Conservation (phyloP, 1,140 invertebrate species). For the Doryteuthis pealeii region DNA sequence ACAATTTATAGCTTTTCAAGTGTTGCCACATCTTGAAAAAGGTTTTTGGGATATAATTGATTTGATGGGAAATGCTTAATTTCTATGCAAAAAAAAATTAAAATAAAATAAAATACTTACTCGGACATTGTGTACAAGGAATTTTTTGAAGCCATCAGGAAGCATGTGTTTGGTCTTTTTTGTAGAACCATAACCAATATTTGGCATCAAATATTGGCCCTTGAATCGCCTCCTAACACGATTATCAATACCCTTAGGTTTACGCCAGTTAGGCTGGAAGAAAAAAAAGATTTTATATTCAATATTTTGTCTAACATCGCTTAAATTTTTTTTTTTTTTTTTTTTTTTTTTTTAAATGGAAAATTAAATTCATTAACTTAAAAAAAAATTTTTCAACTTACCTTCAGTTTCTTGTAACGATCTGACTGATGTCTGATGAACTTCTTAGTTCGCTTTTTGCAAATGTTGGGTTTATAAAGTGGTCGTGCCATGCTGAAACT, state of each 20-base stretch:
- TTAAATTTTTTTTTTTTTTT: too few species aligned
- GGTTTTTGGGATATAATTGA: too few species aligned
- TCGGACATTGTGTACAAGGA: conserved; percentile 81
- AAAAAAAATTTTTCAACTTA: conserved; percentile 57
- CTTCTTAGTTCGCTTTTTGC: conserved; percentile 95
- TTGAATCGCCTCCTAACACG: conserved; percentile 97
- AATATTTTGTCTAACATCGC: too few species aligned
- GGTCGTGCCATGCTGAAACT: conserved; percentile 31
- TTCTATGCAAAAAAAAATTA: too few species aligned
- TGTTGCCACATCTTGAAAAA: too few species aligned
- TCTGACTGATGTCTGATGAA: conserved; percentile 97
- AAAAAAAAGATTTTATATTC: conserved; percentile 25
- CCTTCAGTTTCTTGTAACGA: conserved; percentile 92
- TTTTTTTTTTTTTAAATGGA: too few species aligned
- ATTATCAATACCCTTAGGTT: conserved; percentile 99
- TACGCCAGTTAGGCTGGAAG: conserved; percentile 80
- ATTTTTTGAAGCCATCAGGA: conserved; percentile 96
- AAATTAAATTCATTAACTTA: too few species aligned
- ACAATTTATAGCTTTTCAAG: too few species aligned
- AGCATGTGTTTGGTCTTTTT: conserved; percentile 94
- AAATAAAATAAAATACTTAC: conserved; percentile 65
- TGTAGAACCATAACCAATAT: conserved; percentile 97
- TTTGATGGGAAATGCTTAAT: too few species aligned
- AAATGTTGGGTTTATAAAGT: conserved; percentile 80
- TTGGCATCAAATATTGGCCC: conserved; percentile 98